phyloP scores from a whole-genome alignment of 2,797 vertebrate species.

The Tenualosa thibaudeaui region DNA sequence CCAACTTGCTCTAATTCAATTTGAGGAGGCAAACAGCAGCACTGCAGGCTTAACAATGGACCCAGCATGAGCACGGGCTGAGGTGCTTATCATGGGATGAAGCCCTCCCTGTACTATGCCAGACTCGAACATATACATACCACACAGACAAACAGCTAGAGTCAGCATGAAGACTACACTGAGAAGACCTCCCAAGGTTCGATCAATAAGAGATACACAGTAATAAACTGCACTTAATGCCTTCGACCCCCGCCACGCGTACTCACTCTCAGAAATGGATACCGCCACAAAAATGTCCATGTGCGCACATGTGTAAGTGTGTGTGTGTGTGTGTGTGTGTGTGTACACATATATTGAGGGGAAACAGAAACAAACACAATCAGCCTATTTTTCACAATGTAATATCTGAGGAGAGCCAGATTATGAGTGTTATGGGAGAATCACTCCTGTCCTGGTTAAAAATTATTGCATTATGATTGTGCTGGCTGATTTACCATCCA shows the following conservation, averaged over 20 bases:
- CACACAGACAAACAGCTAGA: neutral
- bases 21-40: neutral
- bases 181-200: neutral
- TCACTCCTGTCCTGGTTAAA: neutral
- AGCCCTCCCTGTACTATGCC: conserved; percentile 11
- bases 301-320: neutral
- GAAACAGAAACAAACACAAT: neutral
- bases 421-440: neutral
- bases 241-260: neutral
- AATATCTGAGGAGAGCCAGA: neutral
- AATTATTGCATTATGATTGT: neutral
- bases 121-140: conserved; percentile 26
- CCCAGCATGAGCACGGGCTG: neutral
- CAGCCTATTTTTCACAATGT: neutral
- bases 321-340: neutral
- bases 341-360: neutral
- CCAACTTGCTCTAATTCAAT: conserved; percentile 7
- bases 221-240: neutral
- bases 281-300: neutral
- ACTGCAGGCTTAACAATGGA: conserved; percentile 12
- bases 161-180: neutral
- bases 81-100: conserved; percentile 10
- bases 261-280: neutral
- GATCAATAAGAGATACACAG: conserved; percentile 2
- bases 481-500: neutral